These are phyloP conservation scores for Phenganax stokvisi DNA, from an alignment of 92 coral and sea anemone genomes.

Conservation along the genomic window DNA sequence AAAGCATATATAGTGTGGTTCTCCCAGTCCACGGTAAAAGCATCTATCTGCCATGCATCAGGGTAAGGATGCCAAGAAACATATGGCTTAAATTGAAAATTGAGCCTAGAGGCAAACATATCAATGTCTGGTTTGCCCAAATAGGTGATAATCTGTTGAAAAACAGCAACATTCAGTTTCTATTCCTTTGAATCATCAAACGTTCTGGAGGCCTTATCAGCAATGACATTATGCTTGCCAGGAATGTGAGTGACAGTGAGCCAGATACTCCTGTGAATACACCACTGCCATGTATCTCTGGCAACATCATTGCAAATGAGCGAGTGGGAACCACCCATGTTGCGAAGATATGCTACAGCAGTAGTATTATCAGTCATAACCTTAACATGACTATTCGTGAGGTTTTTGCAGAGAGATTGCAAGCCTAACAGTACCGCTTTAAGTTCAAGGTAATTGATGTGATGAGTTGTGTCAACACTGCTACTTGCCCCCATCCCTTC, in stretches of 20 bases:
- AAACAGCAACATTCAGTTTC: too few species aligned
- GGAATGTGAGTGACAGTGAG: too few species aligned
- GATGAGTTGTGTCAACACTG: conserved; percentile 38
- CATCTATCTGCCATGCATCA: neutral
- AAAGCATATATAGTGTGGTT: neutral
- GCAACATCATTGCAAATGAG: conserved; percentile 37
- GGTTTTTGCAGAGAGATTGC: conserved; percentile 27
- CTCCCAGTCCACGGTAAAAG: neutral
- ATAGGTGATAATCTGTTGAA: too few species aligned
- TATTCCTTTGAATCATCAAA: too few species aligned
- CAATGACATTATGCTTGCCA: too few species aligned
- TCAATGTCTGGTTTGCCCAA: too few species aligned
- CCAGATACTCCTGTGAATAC: too few species aligned
- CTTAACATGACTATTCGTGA: conserved; percentile 9
- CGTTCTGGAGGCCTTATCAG: too few species aligned
- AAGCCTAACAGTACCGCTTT: conserved; percentile 36
- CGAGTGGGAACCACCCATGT: conserved; percentile 54
- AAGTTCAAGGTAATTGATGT: conserved; percentile 43
- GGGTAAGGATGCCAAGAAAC: too few species aligned
- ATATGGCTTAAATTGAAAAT: neutral
- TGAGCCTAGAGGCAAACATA: neutral
- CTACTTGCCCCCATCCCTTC: conserved; percentile 43
- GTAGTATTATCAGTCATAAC: conserved; percentile 34
- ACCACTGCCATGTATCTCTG: conserved; percentile 47
- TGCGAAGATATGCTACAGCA: conserved; percentile 41